Conservation (phyloP, 2,113 vertebrate species). For the Murina feae region DNA sequence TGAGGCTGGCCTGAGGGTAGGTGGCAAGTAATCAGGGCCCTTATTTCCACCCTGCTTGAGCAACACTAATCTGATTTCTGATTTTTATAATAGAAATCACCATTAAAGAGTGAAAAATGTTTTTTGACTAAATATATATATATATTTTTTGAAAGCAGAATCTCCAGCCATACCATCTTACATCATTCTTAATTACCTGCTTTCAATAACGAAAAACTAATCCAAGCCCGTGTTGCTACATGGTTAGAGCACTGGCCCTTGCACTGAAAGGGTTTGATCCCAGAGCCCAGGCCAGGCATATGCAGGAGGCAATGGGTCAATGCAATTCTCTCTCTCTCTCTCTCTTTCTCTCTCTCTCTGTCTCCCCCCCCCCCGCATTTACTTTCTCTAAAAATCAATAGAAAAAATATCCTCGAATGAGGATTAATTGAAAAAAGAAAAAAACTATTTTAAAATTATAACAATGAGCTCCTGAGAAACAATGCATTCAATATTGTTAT, state of each 20-base stretch:
- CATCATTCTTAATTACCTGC: constrained; percentile 62
- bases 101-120: not conserved
- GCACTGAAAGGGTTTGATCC: too few species aligned
- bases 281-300: too few species aligned
- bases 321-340: too few species aligned
- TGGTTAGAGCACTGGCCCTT: too few species aligned
- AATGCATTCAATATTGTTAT: constrained; percentile 78
- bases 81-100: not conserved
- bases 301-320: too few species aligned
- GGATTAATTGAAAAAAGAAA: not conserved
- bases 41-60: not conserved
- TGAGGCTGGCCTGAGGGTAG: not conserved
- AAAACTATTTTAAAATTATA: constrained; percentile 56
- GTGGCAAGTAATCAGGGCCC: not conserved
- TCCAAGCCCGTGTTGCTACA: too few species aligned
- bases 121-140: not conserved
- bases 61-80: not conserved
- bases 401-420: too few species aligned
- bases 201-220: constrained; percentile 46
- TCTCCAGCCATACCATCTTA: constrained; percentile 43
- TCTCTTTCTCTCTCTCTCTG: too few species aligned
- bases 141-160: not conserved
- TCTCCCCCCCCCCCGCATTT: too few species aligned
- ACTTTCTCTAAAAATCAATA: too few species aligned
- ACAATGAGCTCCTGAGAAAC: constrained; percentile 75